Evolutionary conservation across 1,140 invertebrate species (phyloP).

Genomic region (Lasaia peninsularis): DNA sequence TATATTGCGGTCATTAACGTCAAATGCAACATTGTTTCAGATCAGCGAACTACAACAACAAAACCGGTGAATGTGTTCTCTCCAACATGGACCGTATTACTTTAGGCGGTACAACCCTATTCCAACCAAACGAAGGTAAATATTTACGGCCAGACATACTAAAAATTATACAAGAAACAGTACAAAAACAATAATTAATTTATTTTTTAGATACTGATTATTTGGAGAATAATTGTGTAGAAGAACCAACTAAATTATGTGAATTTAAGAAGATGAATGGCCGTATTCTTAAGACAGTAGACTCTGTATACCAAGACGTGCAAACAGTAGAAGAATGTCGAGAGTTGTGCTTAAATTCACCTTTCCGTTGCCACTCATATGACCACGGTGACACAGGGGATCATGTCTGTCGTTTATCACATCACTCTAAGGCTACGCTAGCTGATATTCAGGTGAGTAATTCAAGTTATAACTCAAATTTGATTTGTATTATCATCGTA

Average conservation of each 20-base stretch:
- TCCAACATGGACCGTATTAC: conserved; percentile 94
- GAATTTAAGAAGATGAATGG: conserved; percentile 94
- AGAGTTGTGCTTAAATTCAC: conserved; percentile 91
- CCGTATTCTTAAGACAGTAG: conserved; percentile 94
- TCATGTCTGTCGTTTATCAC: conserved; percentile 93
- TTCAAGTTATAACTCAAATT: neutral
- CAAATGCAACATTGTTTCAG: conserved; percentile 79
- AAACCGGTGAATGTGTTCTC: conserved; percentile 89
- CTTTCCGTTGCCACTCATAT: conserved; percentile 93
- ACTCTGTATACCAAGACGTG: conserved; percentile 94
- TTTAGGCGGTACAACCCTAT: conserved; percentile 85
- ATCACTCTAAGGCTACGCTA: conserved; percentile 92
- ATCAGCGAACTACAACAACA: conserved; percentile 93
- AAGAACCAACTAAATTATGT: conserved; percentile 93
- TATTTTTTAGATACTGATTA: conserved; percentile 82
- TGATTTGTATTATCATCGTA: no score
- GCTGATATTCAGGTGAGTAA: conserved; percentile 87
- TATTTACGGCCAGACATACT: neutral
- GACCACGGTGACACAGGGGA: conserved; percentile 95
- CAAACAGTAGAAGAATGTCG: conserved; percentile 91
- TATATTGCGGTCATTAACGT: conserved; percentile 17
- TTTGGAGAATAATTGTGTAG: conserved; percentile 93
- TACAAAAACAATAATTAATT: conserved; percentile 13
- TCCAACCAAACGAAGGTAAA: conserved; percentile 83
- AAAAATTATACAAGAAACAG: neutral